Base-by-base conservation (phyloP, 2,888 invertebrate genomes). In the Euplagia quadripunctaria region DNA sequence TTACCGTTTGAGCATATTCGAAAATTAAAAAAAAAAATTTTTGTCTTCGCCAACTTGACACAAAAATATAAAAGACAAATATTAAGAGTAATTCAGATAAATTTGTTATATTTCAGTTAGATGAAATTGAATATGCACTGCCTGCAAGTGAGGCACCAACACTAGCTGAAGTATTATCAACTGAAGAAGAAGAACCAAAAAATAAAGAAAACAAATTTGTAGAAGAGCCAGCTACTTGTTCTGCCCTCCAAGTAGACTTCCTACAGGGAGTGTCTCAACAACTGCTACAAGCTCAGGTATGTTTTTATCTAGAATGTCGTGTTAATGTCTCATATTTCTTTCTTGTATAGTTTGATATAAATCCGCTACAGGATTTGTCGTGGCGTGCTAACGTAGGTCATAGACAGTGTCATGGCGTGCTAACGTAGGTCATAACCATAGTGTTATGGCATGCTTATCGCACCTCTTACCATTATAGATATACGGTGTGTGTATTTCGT, bases 241-340 rank as follows among this genome's bases (percentile, higher is more conserved):
- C 95, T 64, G 94, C 94, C 41, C 87, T 96, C 14, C 95, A 96
- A 89, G 92, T 93, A 55, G 95, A 96, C 65, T 94, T 98, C 77
- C 95, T 99, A 75, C 98, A 98, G 91, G 98, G 98, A 78, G 97
- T 99, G 70, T 98, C 99, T 6, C 97, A 98, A 43, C 99, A 99
- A 93, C 96, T 99, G 42, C 94, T 97, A 78, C 98, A 99, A 75
- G 99, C 99, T 66, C 97, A 97, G 86, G 98, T 98, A 95, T 95
- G 96, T 94, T 70, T 70, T 58, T 11, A 9, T 17, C 1, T 42
- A 65, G 42, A 7, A 41, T 55, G 11, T 58, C 5, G 20, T 31
- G 20, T 58, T 31, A 31, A 52, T 12, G 58, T 20, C 58, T 58
- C 4, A 20, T 58, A 58, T 58, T 55, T 55, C 17, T 52, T 52